A percentile compares a stretch with the other conserved stretches of the same genome.
These are phyloP conservation scores for Spilarctia lutea DNA, from an alignment of 2,888 invertebrate species.

Conservation along the genomic window DNA sequence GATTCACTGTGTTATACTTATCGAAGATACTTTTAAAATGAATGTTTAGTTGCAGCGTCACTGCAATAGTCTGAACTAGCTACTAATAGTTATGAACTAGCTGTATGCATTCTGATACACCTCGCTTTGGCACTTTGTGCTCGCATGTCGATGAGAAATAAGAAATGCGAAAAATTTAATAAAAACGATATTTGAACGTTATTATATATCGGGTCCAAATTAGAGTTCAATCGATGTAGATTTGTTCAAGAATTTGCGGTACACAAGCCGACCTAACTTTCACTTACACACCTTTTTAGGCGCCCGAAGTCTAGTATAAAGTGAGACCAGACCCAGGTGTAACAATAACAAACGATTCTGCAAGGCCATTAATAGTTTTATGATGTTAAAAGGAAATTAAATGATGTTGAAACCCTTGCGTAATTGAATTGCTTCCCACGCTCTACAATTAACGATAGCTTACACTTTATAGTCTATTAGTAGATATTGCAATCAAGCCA, in stretches of 20 bases:
- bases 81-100: too few species aligned
- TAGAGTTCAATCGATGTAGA: neutral
- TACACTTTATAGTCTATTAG: constrained; percentile 38
- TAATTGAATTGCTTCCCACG: constrained; percentile 28
- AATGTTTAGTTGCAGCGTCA: neutral
- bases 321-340: neutral
- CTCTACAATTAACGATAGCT: constrained; percentile 21
- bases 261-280: neutral
- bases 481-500: constrained; percentile 16
- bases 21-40: neutral
- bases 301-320: neutral
- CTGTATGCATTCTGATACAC: too few species aligned
- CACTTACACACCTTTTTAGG: neutral
- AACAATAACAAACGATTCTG: neutral
- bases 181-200: too few species aligned
- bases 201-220: too few species aligned
- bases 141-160: too few species aligned
- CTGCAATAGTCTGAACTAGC: neutral
- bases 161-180: too few species aligned
- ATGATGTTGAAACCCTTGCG: constrained; percentile 34
- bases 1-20: neutral
- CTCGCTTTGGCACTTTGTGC: too few species aligned
- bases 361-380: neutral
- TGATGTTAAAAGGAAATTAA: constrained; percentile 15
- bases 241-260: neutral